Percentiles rank a stretch among this genome's conserved stretches.
These are phyloP conservation scores for Ridgeia piscesae DNA, from an alignment of 1,140 invertebrate species.

Conservation along the genomic window DNA sequence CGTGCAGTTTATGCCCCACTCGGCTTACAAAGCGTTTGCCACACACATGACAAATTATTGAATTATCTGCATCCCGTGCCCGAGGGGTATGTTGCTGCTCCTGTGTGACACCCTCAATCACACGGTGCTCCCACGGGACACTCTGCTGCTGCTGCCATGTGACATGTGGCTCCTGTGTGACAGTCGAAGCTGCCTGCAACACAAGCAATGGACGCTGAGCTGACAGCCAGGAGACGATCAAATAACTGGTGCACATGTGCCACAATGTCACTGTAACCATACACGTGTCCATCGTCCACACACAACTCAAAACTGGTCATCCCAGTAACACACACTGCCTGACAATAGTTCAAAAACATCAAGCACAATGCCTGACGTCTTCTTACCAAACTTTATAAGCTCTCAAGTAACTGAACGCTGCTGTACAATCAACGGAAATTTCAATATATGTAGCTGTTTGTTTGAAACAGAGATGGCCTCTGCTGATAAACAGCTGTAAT, in stretches of 20 bases:
- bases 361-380: neutral
- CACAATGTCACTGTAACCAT: neutral
- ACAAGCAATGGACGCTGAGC: neutral
- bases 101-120: neutral
- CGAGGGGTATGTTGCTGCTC: conserved; percentile 46
- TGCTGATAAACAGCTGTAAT: neutral
- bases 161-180: neutral
- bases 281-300: neutral
- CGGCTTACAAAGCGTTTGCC: conserved; percentile 74
- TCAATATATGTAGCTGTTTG: neutral
- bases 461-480: neutral
- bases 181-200: neutral
- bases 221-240: neutral
- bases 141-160: too few relatives aligned
- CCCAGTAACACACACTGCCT: neutral
- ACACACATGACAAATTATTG: conserved; percentile 25
- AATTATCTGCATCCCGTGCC: conserved; percentile 55
- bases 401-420: neutral
- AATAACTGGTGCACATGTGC: neutral
- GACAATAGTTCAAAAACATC: neutral
- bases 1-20: conserved; percentile 56
- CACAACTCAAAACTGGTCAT: neutral
- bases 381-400: neutral
- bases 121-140: too few relatives aligned
- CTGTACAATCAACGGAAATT: neutral